phyloP scores from a whole-genome alignment of 2,888 invertebrate genomes.

The Tenthredo livida region DNA sequence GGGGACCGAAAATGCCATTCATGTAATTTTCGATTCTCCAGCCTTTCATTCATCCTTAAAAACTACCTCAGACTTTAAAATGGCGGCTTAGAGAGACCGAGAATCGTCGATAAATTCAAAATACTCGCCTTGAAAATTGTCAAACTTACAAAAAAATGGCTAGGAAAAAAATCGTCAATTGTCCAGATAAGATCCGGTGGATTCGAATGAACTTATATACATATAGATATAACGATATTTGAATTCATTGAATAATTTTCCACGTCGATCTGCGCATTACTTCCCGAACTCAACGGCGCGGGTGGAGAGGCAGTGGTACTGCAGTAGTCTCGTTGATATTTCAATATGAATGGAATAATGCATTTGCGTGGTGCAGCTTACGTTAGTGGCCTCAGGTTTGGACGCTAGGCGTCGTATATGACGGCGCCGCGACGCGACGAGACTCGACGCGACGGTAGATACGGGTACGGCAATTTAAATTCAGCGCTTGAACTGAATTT shows the following conservation, averaged over 20 bases:
- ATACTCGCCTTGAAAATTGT: background rate
- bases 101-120: background rate
- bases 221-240: background rate
- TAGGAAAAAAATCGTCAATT: background rate
- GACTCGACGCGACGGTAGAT: background rate
- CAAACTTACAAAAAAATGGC: background rate
- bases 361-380: slow-evolving; percentile 23
- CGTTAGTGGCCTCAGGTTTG: background rate
- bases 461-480: slow-evolving; percentile 64
- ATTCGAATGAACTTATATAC: background rate
- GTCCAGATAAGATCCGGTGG: background rate
- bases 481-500: slow-evolving; percentile 69
- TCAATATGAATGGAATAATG: slow-evolving; percentile 47
- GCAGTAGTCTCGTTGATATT: slow-evolving; percentile 29
- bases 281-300: background rate
- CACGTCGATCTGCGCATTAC: background rate
- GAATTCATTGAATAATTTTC: slow-evolving; percentile 25
- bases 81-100: background rate
- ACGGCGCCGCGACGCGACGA: background rate
- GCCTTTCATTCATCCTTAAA: background rate
- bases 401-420: slow-evolving; percentile 6
- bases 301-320: background rate
- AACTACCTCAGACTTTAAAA: background rate
- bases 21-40: background rate
- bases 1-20: background rate